Conservation (phyloP, 2,888 invertebrate species). For the Melipona bicolor region DNA sequence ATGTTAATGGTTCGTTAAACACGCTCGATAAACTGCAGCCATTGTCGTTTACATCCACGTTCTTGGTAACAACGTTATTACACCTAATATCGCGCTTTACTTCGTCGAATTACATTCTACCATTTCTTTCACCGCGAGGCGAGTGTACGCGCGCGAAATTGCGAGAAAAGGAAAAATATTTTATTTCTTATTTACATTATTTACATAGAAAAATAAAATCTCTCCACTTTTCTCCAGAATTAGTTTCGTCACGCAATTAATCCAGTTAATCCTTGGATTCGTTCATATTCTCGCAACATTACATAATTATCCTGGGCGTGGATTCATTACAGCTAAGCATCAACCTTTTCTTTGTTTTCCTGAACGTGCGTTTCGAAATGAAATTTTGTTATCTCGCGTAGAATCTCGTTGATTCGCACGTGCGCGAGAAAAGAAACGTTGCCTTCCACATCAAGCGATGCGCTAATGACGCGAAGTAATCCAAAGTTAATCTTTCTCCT, state of each 20-base stretch:
- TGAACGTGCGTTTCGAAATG: background rate
- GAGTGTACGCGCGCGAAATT: background rate
- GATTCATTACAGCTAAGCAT: background rate
- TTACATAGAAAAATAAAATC: no score
- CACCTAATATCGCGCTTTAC: background rate
- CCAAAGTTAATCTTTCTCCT: background rate
- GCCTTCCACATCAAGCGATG: background rate
- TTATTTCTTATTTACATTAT: no score
- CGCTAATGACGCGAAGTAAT: background rate
- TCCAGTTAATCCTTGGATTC: background rate
- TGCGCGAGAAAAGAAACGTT: background rate
- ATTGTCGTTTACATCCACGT: background rate
- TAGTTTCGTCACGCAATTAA: background rate
- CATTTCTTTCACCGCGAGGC: no score
- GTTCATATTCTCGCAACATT: constrained; percentile 11
- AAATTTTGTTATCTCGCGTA: constrained; percentile 1
- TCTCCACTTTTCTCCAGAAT: background rate
- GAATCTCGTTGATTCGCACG: constrained; percentile 40
- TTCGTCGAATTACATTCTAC: background rate
- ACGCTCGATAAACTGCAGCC: background rate
- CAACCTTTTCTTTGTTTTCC: constrained; percentile 3
- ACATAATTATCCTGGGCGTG: background rate
- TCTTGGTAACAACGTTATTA: background rate
- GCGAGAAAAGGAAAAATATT: no score
- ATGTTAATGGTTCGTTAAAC: constrained; percentile 33